Base-by-base conservation (phyloP, 2,888 invertebrate species). In the Orthosia incerta region DNA sequence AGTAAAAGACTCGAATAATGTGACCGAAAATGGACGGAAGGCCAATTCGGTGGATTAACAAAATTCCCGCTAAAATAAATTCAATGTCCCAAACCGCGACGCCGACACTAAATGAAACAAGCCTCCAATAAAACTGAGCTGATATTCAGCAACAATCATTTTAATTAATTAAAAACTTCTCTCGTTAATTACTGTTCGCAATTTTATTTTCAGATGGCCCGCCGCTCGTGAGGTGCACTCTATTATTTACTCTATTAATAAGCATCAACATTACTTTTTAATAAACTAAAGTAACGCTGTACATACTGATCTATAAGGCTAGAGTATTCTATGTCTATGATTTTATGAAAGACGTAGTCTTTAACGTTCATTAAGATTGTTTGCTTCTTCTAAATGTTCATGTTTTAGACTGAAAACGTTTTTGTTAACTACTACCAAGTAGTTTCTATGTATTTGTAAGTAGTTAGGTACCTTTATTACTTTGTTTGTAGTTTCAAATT, bases 201-300 rank as follows among this genome's bases (percentile, higher is more conserved):
- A 45, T 83, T 86, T 77, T 79, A 79, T 84, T 89, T 88, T 31
- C 90, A 90, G 90, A 80, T 83, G 80, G 83, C 77, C 66, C 84
- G 63, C 70, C 68, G 46, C 68, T 80, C 67, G 76, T 71, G 59
- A 64, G 82, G 62, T 81, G 76, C 75, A 71, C 70, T 76, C 23
- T 77, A 57, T 57, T 84, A 75, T 64, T 75, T 15, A 75, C 67
- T 48, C 20, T 86, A 79, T 55, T 86, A 65, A 67, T 85, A 65
- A 76, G 72, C 26, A 53, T 74, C 63, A 26, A 50, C 0, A 69
- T 55, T 62, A n/a, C 51, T 70, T 71, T 76, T 85, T 83, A 76
- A 78, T 73, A 63, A 70, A 64, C 45, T 73, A 55, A 55, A 67
- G 63, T 62, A 55, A 71, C 26, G 61, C 67, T 72, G 65, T 81